Percentiles rank a stretch among this genome's conserved stretches.
Conservation (phyloP, 2,797 vertebrate species). For the Hippocampus kuda region DNA sequence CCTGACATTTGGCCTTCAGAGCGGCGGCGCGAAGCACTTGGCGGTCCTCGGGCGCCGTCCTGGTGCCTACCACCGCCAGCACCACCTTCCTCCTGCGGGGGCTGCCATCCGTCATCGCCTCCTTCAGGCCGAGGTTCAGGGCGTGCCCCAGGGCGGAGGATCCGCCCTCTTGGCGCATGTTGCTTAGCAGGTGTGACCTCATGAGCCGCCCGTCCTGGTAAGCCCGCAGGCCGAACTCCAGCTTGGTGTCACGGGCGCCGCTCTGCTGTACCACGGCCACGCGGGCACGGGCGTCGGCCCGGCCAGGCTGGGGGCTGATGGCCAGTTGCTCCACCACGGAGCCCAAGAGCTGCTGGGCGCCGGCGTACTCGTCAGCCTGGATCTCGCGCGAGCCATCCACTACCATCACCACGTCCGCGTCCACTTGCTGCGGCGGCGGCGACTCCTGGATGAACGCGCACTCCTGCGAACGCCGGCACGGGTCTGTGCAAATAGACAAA, state of each 20-base stretch:
- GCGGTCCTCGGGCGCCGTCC: slow-evolving; percentile 62
- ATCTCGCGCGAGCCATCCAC: slow-evolving; percentile 71
- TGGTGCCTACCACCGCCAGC: slow-evolving; percentile 65
- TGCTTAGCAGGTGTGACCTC: slow-evolving; percentile 61
- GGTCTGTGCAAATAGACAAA: slow-evolving; percentile 57
- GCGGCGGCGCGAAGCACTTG: slow-evolving; percentile 60
- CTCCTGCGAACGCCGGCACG: slow-evolving; percentile 54
- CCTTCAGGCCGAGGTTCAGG: slow-evolving; percentile 63
- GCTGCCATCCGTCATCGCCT: slow-evolving; percentile 48
- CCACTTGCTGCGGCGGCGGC: slow-evolving; percentile 41
- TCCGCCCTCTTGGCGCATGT: slow-evolving; percentile 61
- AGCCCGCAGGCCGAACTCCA: slow-evolving; percentile 68
- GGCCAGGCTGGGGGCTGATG: slow-evolving; percentile 52
- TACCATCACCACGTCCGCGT: slow-evolving; percentile 72
- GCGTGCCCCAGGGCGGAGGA: slow-evolving; percentile 59
- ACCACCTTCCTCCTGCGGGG: slow-evolving; percentile 59
- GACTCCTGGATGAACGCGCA: slow-evolving; percentile 44
- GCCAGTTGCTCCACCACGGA: slow-evolving; percentile 67
- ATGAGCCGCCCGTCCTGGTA: slow-evolving; percentile 52
- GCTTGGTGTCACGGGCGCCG: slow-evolving; percentile 23
- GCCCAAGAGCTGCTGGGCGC: slow-evolving; percentile 66
- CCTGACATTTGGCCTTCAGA: slow-evolving; percentile 71
- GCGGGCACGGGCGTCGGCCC: slow-evolving; percentile 41
- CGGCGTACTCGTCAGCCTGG: slow-evolving; percentile 57
- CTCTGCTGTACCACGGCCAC: slow-evolving; percentile 71